Conservation (phyloP, 2,113 vertebrate species). For the Muntiacus muntjak region DNA sequence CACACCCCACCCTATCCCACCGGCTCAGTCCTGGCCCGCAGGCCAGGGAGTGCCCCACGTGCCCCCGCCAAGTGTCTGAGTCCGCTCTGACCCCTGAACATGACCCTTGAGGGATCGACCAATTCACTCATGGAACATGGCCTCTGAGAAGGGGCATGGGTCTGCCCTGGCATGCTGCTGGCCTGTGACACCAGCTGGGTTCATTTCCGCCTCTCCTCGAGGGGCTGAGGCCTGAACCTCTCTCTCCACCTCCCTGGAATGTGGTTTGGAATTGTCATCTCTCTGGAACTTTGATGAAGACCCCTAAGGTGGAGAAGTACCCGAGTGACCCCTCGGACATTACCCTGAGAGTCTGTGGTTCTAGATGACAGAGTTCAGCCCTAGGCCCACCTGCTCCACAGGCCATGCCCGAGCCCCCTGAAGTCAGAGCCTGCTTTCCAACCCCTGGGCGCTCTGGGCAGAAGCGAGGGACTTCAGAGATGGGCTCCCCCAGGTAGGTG, state of each 20-base stretch:
- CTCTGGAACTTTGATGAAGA: background rate
- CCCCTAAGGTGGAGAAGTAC: too few species aligned
- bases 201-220: fast-evolving
- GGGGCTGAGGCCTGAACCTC: fast-evolving
- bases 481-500: background rate
- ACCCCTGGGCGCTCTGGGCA: too few species aligned
- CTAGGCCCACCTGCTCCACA: background rate
- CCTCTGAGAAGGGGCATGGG: background rate
- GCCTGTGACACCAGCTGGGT: background rate
- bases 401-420: background rate
- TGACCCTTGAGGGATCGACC: fast-evolving
- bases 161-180: background rate
- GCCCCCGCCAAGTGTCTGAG: fast-evolving
- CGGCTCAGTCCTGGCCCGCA: fast-evolving
- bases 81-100: background rate
- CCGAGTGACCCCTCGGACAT: fast-evolving
- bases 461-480: background rate
- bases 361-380: too few species aligned
- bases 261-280: fast-evolving
- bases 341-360: fast-evolving
- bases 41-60: fast-evolving
- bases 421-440: too few species aligned
- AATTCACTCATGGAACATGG: fast-evolving
- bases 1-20: background rate
- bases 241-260: fast-evolving